Conservation (phyloP, 1,140 invertebrate genomes). For the Drosophila littoralis region DNA sequence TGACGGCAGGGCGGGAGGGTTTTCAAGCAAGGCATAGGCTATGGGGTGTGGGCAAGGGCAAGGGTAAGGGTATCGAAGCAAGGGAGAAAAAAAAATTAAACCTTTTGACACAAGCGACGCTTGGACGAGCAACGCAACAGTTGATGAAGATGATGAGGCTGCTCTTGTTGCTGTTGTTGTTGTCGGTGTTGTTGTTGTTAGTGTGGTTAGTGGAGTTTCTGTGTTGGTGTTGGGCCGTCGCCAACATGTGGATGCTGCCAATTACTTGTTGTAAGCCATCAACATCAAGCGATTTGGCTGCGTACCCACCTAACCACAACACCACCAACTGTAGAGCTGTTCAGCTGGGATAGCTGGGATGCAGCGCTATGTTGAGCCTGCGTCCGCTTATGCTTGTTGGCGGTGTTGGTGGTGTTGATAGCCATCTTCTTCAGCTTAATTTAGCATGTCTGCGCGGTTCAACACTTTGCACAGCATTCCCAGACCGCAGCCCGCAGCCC, state of each 20-base stretch:
- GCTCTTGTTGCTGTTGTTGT: constrained; percentile 30
- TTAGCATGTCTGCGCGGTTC: constrained; percentile 83
- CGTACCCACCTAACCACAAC: constrained; percentile 38
- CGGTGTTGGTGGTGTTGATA: constrained; percentile 77
- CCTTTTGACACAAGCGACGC: constrained; percentile 80
- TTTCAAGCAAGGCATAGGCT: background rate
- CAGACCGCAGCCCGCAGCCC: constrained; percentile 23
- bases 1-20: background rate
- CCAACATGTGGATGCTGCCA: constrained; percentile 78
- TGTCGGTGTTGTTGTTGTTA: constrained; percentile 39
- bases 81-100: constrained; percentile 69
- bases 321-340: constrained; percentile 2
- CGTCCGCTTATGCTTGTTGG: constrained; percentile 39
- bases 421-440: constrained; percentile 84
- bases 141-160: constrained; percentile 58
- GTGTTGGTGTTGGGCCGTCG: constrained; percentile 47
- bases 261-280: constrained; percentile 83
- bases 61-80: constrained; percentile 2
- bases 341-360: constrained; percentile 8
- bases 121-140: constrained; percentile 58
- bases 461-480: constrained; percentile 70
- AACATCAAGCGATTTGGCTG: constrained; percentile 83
- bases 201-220: constrained; percentile 44
- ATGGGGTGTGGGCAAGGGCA: background rate
- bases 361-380: background rate